These are phyloP conservation scores for Platalea minor DNA, from an alignment of 2,797 vertebrate species.

Conservation along the genomic window DNA sequence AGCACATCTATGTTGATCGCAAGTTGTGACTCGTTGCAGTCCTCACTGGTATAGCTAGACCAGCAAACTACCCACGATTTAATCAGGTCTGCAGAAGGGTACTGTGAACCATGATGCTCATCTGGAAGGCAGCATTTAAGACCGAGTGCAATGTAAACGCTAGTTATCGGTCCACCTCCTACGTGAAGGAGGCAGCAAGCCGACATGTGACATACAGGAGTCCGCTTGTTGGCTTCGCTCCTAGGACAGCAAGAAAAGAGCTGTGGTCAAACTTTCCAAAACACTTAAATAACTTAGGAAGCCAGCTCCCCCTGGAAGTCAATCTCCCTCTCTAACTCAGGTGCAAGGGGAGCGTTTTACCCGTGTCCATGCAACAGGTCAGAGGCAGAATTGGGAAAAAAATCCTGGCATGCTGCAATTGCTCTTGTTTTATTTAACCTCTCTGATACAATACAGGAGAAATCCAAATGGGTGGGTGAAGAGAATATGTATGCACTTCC, in stretches of 20 bases:
- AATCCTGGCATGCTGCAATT: neutral
- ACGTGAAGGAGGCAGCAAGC: neutral
- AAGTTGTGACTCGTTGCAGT: rapidly evolving
- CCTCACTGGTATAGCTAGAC: neutral
- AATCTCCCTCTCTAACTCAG: neutral
- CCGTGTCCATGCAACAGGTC: rapidly evolving
- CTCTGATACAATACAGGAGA: neutral
- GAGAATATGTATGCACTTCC: rapidly evolving
- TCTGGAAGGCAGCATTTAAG: neutral
- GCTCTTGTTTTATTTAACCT: neutral
- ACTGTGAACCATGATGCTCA: neutral
- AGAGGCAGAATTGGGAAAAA: neutral
- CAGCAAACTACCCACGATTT: rapidly evolving
- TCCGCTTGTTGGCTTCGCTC: neutral
- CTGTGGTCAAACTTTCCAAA: neutral
- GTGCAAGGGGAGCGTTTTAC: neutral
- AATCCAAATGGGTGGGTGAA: neutral
- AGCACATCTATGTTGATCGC: neutral
- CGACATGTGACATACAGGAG: neutral
- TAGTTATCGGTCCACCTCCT: neutral
- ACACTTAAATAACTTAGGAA: neutral
- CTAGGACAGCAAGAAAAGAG: neutral
- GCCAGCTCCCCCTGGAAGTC: neutral
- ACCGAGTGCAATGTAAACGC: rapidly evolving
- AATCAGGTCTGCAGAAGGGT: neutral